Percentiles rank a stretch among this genome's conserved stretches.
These are phyloP conservation scores for Megastigmus dorsalis DNA, from an alignment of 2,888 invertebrate species.

Conservation along the genomic window DNA sequence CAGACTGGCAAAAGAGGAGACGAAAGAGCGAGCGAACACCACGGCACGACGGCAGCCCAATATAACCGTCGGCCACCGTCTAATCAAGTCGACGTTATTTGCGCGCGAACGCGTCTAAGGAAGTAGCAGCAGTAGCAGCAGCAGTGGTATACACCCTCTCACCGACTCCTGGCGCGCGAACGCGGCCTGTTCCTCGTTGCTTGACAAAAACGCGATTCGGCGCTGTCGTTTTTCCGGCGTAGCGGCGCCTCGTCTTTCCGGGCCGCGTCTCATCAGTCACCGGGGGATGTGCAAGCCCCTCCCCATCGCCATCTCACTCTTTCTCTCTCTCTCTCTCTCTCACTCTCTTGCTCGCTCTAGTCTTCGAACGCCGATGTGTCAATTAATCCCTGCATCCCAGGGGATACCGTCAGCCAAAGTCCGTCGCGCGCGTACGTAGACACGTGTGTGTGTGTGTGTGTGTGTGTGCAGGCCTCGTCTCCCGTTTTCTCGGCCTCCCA, in stretches of 20 bases:
- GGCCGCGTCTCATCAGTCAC: slow-evolving; percentile 72
- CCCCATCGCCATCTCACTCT: slow-evolving; percentile 47
- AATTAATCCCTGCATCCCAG: slow-evolving; percentile 71
- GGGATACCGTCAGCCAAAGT: slow-evolving; percentile 56
- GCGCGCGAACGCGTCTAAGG: slow-evolving; percentile 38
- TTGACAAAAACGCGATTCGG: too few relatives aligned
- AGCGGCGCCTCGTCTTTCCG: slow-evolving; percentile 38
- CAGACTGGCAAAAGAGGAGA: background rate
- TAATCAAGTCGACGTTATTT: slow-evolving; percentile 47
- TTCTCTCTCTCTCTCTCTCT: slow-evolving; percentile 49
- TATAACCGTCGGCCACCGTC: background rate
- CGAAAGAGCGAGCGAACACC: background rate
- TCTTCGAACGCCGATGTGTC: slow-evolving; percentile 71
- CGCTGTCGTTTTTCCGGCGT: slow-evolving; percentile 31
- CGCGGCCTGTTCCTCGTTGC: background rate
- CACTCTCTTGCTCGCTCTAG: slow-evolving; percentile 49
- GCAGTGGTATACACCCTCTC: too few relatives aligned
- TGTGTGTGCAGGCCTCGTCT: too few relatives aligned
- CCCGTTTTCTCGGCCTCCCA: slow-evolving; percentile 22
- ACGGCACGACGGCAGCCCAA: background rate
- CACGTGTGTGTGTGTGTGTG: too few relatives aligned
- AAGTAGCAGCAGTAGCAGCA: too few relatives aligned
- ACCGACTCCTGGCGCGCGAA: too few relatives aligned
- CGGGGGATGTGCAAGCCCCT: slow-evolving; percentile 55
- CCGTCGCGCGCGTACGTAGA: slow-evolving; percentile 31